These are phyloP conservation scores for Heterotilapia buettikoferi DNA, from an alignment of 2,113 vertebrate genomes.

Conservation along the genomic window DNA sequence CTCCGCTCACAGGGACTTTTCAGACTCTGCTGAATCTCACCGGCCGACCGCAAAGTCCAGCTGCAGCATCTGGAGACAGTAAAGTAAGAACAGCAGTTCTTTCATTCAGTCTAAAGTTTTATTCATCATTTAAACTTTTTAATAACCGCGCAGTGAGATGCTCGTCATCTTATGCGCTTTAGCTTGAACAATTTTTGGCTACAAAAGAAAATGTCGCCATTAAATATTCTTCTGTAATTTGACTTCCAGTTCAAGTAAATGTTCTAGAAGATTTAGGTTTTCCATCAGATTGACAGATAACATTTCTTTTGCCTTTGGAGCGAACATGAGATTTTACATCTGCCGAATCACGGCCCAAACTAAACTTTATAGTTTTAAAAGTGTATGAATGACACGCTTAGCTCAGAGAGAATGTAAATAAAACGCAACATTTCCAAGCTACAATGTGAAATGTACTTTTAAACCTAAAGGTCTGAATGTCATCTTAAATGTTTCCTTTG, in stretches of 20 bases:
- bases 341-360: not conserved
- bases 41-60: slow-evolving; percentile 15
- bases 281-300: not conserved
- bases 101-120: not conserved
- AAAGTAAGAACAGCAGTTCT: slow-evolving; percentile 36
- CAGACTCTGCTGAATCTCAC: not conserved
- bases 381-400: not conserved
- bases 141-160: not conserved
- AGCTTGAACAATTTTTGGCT: not conserved
- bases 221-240: not conserved
- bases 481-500: not conserved
- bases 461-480: not conserved
- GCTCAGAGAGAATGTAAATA: not conserved
- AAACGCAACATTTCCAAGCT: not conserved
- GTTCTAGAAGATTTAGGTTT: not conserved
- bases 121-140: not conserved
- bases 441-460: not conserved
- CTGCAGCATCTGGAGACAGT: slow-evolving; percentile 15
- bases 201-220: not conserved
- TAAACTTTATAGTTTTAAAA: not conserved
- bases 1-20: slow-evolving; percentile 46
- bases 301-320: not conserved
- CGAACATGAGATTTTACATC: not conserved
- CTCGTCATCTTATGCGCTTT: not conserved
- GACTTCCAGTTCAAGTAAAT: not conserved